Conservation (phyloP, 1,140 invertebrate genomes). For the Papilio aristodemus region DNA sequence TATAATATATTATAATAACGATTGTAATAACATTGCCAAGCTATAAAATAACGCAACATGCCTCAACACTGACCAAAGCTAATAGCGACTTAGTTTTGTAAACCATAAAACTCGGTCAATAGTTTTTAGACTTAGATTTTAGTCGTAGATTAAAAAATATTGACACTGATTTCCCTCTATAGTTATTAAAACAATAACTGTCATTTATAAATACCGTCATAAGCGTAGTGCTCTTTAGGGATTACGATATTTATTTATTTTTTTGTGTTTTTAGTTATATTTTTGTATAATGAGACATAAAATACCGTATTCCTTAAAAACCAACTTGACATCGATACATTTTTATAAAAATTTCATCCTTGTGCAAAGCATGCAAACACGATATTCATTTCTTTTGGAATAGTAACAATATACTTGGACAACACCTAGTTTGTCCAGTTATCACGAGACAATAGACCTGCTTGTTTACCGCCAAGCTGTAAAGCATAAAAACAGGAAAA, state of each 20-base stretch:
- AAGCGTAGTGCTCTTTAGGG: constrained; percentile 8
- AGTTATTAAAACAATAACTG: no score
- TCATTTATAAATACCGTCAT: background rate
- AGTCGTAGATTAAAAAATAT: constrained; percentile 3
- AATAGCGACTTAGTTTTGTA: no score
- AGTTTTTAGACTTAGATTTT: constrained; percentile 12
- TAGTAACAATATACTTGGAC: constrained; percentile 22
- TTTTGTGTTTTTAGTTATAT: no score
- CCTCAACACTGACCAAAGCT: background rate
- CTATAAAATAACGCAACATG: background rate
- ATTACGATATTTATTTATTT: constrained; percentile 11
- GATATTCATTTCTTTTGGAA: background rate
- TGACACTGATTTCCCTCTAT: no score
- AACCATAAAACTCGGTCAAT: background rate
- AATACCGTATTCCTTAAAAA: no score
- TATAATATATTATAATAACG: background rate
- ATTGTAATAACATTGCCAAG: background rate
- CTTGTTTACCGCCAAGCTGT: no score
- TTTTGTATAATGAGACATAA: no score
- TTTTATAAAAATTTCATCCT: background rate
- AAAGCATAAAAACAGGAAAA: no score
- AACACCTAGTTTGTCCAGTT: constrained; percentile 20
- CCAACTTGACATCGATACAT: background rate
- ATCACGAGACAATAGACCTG: no score
- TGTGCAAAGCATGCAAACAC: constrained; percentile 33